Evolutionary conservation across 1,140 invertebrate species (phyloP), one percentile per base, ranked within the genome.

Genomic region (Zophobas morio): DNA sequence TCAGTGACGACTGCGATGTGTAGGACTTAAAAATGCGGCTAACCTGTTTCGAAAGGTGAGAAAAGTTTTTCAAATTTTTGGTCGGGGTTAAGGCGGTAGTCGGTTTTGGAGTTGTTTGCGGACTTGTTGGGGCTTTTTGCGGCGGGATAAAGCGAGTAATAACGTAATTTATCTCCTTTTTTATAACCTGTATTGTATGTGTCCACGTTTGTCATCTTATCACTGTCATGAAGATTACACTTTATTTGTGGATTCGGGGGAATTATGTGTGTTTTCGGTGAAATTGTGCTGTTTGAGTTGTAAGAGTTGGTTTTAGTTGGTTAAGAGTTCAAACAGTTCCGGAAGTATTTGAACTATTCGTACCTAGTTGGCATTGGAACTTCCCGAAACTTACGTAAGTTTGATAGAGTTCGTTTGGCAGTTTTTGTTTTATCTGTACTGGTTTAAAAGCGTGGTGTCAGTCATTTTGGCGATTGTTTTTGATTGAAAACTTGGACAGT

Each of bases 1-100:
- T 60, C 37, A 74, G 73, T 35, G 53, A 60, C 73, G 73, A 74
- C 71, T 74, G 49, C 71, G 46, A 74, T 47, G 53, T 33, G 49
- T 47, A 63, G 56, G 46, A 75, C 56, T 66, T 36, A 36, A 71
- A 77, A 77, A 80, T 81, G 80, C 77, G 77, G 80, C 66, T 80
- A 80, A 80, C 80, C 80, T 80, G 76, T 78, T 81, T 77, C 35
- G 78, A 80, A 75, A 81, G 80, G 80, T 81, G 72, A 81, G 80
- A 77, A 74, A 72, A 66, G 37, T 66, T 66, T 66, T 66, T 42
- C 1, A 60, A 60, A 60, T 60, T 60, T 60, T 60, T 60, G 34
- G n/a, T 37, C 36, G 4, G 56, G 6, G 56, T 33, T 54, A 5
- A 20, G 56, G 8, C 6, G 56, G 2, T 39, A 33, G 37, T 42